Evolutionary conservation across 2,113 vertebrate species (phyloP), one percentile per base, ranked within the genome.

Genomic region (Oncorhynchus clarkii): DNA sequence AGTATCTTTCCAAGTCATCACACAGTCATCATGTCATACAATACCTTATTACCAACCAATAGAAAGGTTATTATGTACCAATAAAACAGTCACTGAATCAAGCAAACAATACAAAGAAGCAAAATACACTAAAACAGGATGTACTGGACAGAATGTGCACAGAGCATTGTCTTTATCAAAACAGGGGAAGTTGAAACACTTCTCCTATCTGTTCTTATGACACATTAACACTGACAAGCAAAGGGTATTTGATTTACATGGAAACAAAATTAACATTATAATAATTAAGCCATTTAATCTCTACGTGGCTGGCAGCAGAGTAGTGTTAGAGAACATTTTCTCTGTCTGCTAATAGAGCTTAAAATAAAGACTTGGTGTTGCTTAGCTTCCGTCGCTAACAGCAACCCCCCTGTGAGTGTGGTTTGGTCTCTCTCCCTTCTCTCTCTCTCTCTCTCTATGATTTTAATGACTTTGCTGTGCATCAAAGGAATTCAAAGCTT

Each of bases 401-500:
- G 67, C 66, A 82, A 79, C 69, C 72, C 54, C 74, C 74, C 67
- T 75, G 70, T 70, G 59, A 67, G 65, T 13, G 39, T 34, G 67
- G 27, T 60, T 75, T 69, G 57, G 9, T 5, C 72, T 65, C 72
- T 62, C 73, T 82, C 39, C 71, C 31, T 70, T 5, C 72, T 59
- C 72, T 62, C 73, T 78, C 39, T 73, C 31, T 70, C 31, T 11
- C 0, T 2, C 39, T 45, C 51, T 45, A 20, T 60, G 27, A 34
- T 77, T 77, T 71, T 71, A 71, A 77, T 71, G 75, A 77, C 59
- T 70, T 70, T 72, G 18, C 75, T 16, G 76, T 18, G 51, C 70
- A 79, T 85, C 73, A 81, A 81, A 83, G 75, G 31, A 76, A 80
- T 81, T 69, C n/a, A 78, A 78, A 73, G 62, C 8, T 20, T 29